Evolutionary conservation across 2,888 invertebrate species (phyloP).

Genomic region (Cepaea hortensis): DNA sequence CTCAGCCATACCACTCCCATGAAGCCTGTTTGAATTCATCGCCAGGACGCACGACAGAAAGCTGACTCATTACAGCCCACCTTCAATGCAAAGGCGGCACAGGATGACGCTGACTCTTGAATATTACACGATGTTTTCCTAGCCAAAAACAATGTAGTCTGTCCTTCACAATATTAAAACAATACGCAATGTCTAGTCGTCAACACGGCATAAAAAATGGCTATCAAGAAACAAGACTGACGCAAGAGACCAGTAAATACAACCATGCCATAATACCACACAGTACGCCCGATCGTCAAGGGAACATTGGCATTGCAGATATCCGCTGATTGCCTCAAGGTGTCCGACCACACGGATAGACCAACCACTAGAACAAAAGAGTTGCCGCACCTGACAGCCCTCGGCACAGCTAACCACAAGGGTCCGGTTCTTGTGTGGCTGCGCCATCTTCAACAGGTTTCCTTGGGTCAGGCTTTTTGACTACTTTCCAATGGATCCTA

Average conservation of each 20-base stretch:
- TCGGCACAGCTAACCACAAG: constrained; percentile 11
- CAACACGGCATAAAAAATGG: neutral
- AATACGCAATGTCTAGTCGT: neutral
- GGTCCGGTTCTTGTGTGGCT: neutral
- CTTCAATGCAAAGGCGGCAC: too few species aligned
- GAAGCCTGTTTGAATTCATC: too few species aligned
- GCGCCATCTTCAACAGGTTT: neutral
- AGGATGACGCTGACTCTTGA: neutral
- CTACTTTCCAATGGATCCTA: neutral
- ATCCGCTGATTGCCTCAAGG: constrained; percentile 20
- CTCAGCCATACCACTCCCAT: too few species aligned
- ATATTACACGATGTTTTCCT: neutral
- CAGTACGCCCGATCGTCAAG: constrained; percentile 1
- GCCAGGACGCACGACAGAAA: too few species aligned
- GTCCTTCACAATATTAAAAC: neutral
- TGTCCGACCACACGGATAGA: neutral
- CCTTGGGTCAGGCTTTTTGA: neutral
- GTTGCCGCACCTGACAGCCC: neutral
- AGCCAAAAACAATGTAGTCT: neutral
- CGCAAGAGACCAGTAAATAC: neutral
- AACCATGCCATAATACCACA: constrained; percentile 2
- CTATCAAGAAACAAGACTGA: neutral
- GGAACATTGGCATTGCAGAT: constrained; percentile 4
- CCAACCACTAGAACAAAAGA: constrained; percentile 13
- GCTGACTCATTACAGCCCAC: too few species aligned